Evolutionary conservation across 2,888 invertebrate genomes (phyloP).

Genomic region (Drosophila macrothrix): DNA sequence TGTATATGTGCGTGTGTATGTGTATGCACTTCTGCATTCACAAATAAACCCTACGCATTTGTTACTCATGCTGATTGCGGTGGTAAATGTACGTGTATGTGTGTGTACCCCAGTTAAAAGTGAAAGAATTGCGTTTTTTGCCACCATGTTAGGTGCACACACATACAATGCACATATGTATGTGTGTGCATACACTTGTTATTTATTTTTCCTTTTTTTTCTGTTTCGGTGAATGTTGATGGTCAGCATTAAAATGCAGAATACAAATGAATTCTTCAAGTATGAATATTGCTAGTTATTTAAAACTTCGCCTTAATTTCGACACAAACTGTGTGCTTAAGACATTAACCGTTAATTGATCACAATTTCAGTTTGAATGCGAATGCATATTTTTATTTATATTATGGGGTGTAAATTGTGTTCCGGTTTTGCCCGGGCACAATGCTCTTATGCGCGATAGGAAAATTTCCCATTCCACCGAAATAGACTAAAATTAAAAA

Average conservation of each 20-base stretch:
- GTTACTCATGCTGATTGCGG: neutral
- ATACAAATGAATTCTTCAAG: neutral
- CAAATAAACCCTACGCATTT: slow-evolving; percentile 1
- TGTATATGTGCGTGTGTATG: slow-evolving; percentile 9
- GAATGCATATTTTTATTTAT: neutral
- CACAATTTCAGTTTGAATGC: neutral
- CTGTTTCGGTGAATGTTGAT: slow-evolving; percentile 2
- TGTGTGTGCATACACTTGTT: neutral
- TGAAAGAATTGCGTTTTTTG: slow-evolving; percentile 10
- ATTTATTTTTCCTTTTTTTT: neutral
- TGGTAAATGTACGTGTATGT: neutral
- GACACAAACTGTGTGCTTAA: neutral
- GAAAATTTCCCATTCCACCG: neutral
- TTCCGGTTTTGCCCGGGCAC: neutral
- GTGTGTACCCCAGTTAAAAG: slow-evolving; percentile 1
- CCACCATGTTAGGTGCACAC: neutral
- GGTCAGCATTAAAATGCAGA: slow-evolving; percentile 1
- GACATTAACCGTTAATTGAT: neutral
- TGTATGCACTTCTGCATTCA: slow-evolving; percentile 18
- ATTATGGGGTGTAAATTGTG: neutral
- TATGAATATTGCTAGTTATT: neutral
- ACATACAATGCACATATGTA: neutral
- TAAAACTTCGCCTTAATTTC: neutral
- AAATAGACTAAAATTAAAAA: neutral
- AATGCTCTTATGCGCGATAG: neutral